Evolutionary conservation across 2,888 invertebrate genomes (phyloP), one percentile per base, ranked within the genome.

Genomic region (Cosmia trapezina): DNA sequence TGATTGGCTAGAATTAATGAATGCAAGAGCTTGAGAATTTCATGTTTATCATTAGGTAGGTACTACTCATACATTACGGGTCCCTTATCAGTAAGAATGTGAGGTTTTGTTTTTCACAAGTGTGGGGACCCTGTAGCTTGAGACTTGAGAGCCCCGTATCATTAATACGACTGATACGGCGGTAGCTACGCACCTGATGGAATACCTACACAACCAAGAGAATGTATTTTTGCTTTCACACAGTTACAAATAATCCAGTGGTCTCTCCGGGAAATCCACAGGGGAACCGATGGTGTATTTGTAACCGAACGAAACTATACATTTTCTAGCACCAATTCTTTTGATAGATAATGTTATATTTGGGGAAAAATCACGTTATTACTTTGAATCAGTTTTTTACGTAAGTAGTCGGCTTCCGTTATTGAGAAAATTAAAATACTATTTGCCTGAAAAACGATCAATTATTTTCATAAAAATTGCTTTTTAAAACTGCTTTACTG

Each of bases 261-360:
- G n/a, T 45, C n/a, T 56, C 71, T 28, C n/a, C 11, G n/a, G 12
- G 19, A n/a, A 51, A 59, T 37, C 54, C 71, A 4, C 14, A n/a
- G 28, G 33, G 3, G 56, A 47, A 19, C 22, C 7, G n/a, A 12
- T 41, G 14, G 56, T 73, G 5, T 73, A 62, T 33, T 28, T 61
- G 8, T 53, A 54, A 9, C 53, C 12, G 9, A 12, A 53, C 17
- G 14, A 72, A 17, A 54, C 17, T 41, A 47, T 33, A 33, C 28
- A 72, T 60, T 53, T 73, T 47, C 12, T 47, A 62, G 7, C 53
- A 53, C 17, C 60, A 53, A 41, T 41, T n/a, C 0, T 54, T 41
- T 33, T 72, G 28, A 41, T 70, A 28, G 14, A 22, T 37, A 28
- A 14, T 49, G 12, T 49, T 47, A 1, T 51, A 41, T 28, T 49